Conservation (phyloP, 2,888 invertebrate species). For the Chouioia cunea region DNA sequence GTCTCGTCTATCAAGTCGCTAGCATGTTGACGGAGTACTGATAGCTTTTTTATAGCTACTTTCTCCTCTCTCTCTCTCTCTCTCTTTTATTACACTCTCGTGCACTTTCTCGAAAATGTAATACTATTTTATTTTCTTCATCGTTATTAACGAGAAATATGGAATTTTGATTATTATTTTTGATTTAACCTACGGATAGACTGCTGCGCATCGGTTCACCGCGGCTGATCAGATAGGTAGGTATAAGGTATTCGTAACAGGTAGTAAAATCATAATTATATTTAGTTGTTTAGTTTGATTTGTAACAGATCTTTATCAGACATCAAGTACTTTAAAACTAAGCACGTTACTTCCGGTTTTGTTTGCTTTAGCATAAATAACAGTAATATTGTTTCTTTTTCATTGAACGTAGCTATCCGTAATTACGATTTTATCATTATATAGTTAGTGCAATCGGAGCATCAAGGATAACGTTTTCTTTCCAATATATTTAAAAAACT, state of each 20-base stretch:
- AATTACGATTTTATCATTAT: slow-evolving; percentile 43
- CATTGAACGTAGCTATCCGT: not conserved
- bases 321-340: slow-evolving; percentile 8
- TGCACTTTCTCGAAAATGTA: no score
- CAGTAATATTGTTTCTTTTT: not conserved
- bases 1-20: no score
- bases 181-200: no score
- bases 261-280: no score
- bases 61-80: not conserved
- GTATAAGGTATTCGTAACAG: no score
- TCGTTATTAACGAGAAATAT: no score
- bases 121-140: no score
- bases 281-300: not conserved
- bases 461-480: slow-evolving; percentile 1
- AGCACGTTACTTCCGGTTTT: slow-evolving; percentile 3
- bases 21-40: no score
- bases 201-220: no score
- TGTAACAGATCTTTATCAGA: not conserved
- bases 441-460: slow-evolving; percentile 2
- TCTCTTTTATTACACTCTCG: not conserved
- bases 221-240: no score
- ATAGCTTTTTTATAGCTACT: no score
- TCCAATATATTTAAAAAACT: slow-evolving; percentile 5
- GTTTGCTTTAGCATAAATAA: not conserved
- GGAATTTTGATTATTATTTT: no score